Evolutionary conservation across 2,888 invertebrate genomes (phyloP), one percentile per base, ranked within the genome.

Genomic region (Eumerus sabulonum): DNA sequence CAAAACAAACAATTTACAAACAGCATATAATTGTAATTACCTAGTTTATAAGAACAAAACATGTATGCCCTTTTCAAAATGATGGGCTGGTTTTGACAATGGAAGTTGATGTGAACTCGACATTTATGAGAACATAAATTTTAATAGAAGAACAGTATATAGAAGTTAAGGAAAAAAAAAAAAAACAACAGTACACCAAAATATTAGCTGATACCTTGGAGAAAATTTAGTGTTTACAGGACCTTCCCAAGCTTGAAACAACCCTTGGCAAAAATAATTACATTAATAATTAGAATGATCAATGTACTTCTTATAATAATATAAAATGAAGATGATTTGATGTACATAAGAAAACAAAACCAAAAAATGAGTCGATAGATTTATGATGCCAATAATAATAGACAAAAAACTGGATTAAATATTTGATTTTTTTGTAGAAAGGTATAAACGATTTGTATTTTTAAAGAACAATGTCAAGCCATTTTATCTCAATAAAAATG

Each of bases 351-450:
- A 27, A 27, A 27, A 27, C 2, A 27, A 27, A 66, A 82, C 9
- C 1, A 27, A 76, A 74, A 77, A 82, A 59, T 71, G 74, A 68
- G 68, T 81, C 70, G 45, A 44, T 44, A 68, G 76, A 63, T 82
- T 82, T 74, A 71, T 71, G 68, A 72, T 82, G 76, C 76, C 79
- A 76, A 76, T 76, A 81, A 54, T 82, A 68, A 82, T 81, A 82
- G 70, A 76, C 79, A 82, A 82, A 81, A 67, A 74, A 76, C 63
- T 79, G 74, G 82, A 77, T 83, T 44, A 50, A 68, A 68, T 59
- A 57, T 59, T 73, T 79, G 73, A 62, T 59, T 74, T 73, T n/a
- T 73, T 68, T 73, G 68, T 68, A 79, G 63, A 68, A 50, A 63
- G 74, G 27, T 27, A 27, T 27, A 64, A 9, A 73, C 48, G 53